Conservation (phyloP, 1,140 invertebrate genomes). For the Dinoponera quadriceps region DNA sequence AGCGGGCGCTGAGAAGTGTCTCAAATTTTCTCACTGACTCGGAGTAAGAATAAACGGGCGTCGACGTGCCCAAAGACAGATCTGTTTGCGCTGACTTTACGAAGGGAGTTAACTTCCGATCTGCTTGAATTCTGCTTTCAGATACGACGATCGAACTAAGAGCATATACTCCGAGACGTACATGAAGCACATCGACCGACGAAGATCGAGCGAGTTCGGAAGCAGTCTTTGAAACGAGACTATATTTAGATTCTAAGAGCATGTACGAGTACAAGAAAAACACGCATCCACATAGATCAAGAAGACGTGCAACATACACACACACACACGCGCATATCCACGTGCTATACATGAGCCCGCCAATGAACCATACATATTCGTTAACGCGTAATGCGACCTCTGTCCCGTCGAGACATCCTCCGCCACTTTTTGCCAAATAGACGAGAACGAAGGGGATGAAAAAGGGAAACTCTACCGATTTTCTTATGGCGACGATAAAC, state of each 20-base stretch:
- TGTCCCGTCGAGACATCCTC: constrained; percentile 34
- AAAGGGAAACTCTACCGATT: neutral
- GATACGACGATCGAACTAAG: constrained; percentile 90
- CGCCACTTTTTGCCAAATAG: constrained; percentile 53
- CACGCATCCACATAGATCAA: constrained; percentile 12
- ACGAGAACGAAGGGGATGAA: neutral
- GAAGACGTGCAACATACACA: neutral
- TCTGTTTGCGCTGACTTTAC: neutral
- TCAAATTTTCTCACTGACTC: too few relatives aligned
- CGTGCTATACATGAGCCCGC: neutral
- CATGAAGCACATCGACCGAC: constrained; percentile 87
- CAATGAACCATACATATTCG: constrained; percentile 15
- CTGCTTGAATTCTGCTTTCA: constrained; percentile 72
- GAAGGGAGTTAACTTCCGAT: neutral
- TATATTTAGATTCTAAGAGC: constrained; percentile 65
- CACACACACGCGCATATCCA: neutral
- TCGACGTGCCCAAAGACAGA: neutral
- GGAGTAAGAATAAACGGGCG: neutral
- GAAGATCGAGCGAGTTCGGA: constrained; percentile 88
- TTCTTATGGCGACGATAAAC: constrained; percentile 9
- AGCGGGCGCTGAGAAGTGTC: too few relatives aligned
- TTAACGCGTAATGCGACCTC: constrained; percentile 56
- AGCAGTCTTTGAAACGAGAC: constrained; percentile 88
- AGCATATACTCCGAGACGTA: constrained; percentile 91
- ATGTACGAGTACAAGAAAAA: constrained; percentile 36